A percentile compares a stretch with the other conserved stretches of the same genome.
These are phyloP conservation scores for Oscheius myriophilus DNA, from an alignment of 2,888 invertebrate species.

Conservation along the genomic window DNA sequence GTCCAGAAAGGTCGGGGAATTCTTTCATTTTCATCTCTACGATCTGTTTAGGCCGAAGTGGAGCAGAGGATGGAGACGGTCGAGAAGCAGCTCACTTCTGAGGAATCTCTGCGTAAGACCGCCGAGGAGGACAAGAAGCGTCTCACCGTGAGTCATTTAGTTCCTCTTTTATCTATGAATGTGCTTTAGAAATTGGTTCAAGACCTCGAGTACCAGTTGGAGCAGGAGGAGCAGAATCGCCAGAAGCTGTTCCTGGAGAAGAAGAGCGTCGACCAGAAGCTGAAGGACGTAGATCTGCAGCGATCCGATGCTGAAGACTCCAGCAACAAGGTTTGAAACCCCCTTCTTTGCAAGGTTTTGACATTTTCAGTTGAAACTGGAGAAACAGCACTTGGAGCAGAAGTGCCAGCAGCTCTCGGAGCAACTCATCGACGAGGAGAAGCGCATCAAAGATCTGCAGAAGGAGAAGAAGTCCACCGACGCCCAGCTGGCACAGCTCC, in stretches of 20 bases:
- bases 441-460: slow-evolving; percentile 79
- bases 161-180: too few relatives aligned
- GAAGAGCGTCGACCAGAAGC: slow-evolving; percentile 92
- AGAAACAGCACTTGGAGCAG: slow-evolving; percentile 93
- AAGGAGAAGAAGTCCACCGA: slow-evolving; percentile 89
- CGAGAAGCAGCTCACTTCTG: slow-evolving; percentile 77
- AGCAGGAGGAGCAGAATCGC: slow-evolving; percentile 93
- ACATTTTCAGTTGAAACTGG: slow-evolving; percentile 80
- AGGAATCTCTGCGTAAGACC: slow-evolving; percentile 91
- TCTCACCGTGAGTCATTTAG: slow-evolving; percentile 79
- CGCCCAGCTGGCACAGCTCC: slow-evolving; percentile 9
- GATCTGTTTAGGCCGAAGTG: too few relatives aligned
- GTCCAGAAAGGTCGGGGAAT: slow-evolving; percentile 16
- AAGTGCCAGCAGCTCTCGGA: slow-evolving; percentile 88
- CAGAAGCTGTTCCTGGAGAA: slow-evolving; percentile 97
- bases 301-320: slow-evolving; percentile 36
- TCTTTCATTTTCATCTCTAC: too few relatives aligned
- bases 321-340: slow-evolving; percentile 2
- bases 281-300: slow-evolving; percentile 70
- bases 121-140: slow-evolving; percentile 96
- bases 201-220: slow-evolving; percentile 76
- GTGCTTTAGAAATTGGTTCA: slow-evolving; percentile 53
- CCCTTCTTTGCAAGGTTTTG: too few relatives aligned
- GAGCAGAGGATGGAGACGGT: slow-evolving; percentile 28
- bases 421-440: slow-evolving; percentile 94